A percentile compares a stretch with the other conserved stretches of the same genome.
phyloP scores from a whole-genome alignment of 2,888 invertebrate species.

The Thymelicus sylvestris region DNA sequence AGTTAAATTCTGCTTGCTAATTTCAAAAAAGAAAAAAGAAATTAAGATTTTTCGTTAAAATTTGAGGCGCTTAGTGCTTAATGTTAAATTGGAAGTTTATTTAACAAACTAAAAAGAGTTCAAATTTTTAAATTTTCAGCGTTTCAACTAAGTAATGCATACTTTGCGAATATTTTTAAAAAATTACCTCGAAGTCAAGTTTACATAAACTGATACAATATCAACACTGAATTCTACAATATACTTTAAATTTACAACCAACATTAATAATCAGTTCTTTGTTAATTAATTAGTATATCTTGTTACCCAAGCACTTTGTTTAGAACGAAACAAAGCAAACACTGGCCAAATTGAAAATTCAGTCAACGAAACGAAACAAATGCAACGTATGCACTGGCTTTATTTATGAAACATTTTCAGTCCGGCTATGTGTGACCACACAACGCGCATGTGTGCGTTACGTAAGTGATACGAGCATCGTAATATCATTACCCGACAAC shows the following conservation, averaged over 20 bases:
- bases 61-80: neutral
- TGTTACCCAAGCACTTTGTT: neutral
- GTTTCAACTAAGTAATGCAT: neutral
- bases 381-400: slow-evolving; percentile 20
- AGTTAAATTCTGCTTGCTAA: slow-evolving; percentile 20
- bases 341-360: slow-evolving; percentile 14
- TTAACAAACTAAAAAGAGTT: neutral
- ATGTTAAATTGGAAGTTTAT: neutral
- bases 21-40: slow-evolving; percentile 9
- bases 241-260: too few relatives aligned
- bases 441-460: slow-evolving; percentile 37
- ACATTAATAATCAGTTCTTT: neutral
- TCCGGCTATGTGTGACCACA: slow-evolving; percentile 14
- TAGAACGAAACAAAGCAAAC: slow-evolving; percentile 3
- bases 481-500: slow-evolving; percentile 54
- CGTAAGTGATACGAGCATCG: slow-evolving; percentile 46
- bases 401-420: slow-evolving; percentile 29
- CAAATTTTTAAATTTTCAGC: neutral
- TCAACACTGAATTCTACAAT: too few relatives aligned
- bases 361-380: slow-evolving; percentile 15
- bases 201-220: too few relatives aligned
- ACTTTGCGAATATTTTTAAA: neutral
- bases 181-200: neutral
- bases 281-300: neutral
- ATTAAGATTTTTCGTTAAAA: neutral